Evolutionary conservation across 2,888 invertebrate genomes (phyloP).

Genomic region (Meandrusa payeni): DNA sequence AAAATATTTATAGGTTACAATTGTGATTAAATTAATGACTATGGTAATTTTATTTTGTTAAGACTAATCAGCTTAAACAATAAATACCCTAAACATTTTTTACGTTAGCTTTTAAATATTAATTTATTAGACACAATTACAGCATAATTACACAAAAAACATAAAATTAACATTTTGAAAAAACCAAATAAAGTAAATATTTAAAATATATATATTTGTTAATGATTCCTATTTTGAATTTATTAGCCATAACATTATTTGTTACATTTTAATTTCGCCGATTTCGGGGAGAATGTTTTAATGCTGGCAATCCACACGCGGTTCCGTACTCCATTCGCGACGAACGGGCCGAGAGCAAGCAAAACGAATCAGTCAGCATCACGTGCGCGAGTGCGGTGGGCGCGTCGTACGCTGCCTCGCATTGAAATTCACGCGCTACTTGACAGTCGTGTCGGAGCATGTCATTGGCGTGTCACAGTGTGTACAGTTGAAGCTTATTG

Average conservation of each 20-base stretch:
- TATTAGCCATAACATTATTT: too few relatives aligned
- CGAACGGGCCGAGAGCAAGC: conserved; percentile 39
- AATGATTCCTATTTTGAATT: too few relatives aligned
- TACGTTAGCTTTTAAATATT: too few relatives aligned
- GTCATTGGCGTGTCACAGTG: conserved; percentile 59
- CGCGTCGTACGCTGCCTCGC: conserved; percentile 44
- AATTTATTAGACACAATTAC: too few relatives aligned
- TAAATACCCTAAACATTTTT: too few relatives aligned
- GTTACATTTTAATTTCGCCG: too few relatives aligned
- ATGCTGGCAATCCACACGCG: conserved; percentile 7
- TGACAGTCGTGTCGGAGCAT: conserved; percentile 70
- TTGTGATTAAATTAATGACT: too few relatives aligned
- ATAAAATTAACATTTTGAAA: too few relatives aligned
- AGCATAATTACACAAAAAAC: too few relatives aligned
- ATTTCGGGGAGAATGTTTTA: conserved; percentile 7
- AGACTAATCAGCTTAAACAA: too few relatives aligned
- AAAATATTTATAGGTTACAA: too few relatives aligned
- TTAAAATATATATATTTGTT: neutral
- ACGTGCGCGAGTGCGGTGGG: conserved; percentile 64
- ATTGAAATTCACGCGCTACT: conserved; percentile 69
- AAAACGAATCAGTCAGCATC: conserved; percentile 74
- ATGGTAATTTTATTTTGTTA: too few relatives aligned
- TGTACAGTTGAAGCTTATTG: conserved; percentile 55
- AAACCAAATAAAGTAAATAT: neutral
- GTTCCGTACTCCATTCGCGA: conserved; percentile 13